These are phyloP conservation scores for Aphelenchoides fujianensis DNA, from an alignment of 1,140 invertebrate genomes.

Conservation along the genomic window DNA sequence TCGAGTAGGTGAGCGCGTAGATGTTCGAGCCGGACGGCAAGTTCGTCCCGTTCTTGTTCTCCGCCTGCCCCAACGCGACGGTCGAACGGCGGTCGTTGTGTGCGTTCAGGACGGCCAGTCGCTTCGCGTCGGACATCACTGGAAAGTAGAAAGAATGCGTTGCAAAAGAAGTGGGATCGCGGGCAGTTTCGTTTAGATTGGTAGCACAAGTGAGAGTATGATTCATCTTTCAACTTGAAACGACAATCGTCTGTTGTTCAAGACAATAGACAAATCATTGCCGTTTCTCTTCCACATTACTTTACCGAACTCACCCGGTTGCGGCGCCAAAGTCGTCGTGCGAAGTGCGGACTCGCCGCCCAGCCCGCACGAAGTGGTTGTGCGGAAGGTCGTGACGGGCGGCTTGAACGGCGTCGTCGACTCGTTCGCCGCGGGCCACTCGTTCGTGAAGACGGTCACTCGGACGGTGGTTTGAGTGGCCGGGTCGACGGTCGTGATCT, in stretches of 20 bases:
- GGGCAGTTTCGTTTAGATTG: too few species aligned
- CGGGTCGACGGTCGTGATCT: too few species aligned
- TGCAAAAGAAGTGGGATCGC: too few species aligned
- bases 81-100: neutral
- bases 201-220: too few species aligned
- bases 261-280: neutral
- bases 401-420: neutral
- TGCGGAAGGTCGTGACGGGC: neutral
- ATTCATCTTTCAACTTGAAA: too few species aligned
- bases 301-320: neutral
- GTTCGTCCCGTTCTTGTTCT: neutral
- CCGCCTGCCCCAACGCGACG: neutral
- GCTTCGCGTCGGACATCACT: neutral
- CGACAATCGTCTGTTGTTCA: too few species aligned
- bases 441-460: neutral
- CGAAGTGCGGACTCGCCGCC: neutral
- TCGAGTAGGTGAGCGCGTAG: neutral
- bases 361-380: neutral
- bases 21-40: neutral
- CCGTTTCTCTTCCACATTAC: neutral
- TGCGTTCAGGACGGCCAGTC: neutral
- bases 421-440: neutral
- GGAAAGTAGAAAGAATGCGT: too few species aligned
- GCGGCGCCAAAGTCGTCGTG: neutral
- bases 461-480: neutral